These are phyloP conservation scores for Oreortyx pictus DNA, from an alignment of 2,797 vertebrate genomes.

Conservation along the genomic window DNA sequence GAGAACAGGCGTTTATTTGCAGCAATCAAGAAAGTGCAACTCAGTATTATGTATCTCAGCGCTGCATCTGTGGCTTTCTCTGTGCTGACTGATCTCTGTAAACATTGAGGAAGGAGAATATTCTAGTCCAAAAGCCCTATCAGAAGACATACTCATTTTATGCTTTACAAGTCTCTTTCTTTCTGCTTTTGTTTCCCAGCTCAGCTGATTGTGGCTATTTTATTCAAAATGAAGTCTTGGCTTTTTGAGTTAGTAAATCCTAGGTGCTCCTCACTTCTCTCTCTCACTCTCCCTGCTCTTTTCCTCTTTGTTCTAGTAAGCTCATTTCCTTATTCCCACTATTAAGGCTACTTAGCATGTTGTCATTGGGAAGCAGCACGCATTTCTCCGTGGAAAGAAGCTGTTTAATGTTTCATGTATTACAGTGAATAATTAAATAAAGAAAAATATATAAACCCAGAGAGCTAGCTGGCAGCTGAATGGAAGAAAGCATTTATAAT, in stretches of 20 bases:
- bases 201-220: neutral
- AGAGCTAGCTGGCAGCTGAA: constrained; percentile 40
- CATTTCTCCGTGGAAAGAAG: constrained; percentile 48
- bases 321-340: constrained; percentile 39
- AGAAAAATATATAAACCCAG: constrained; percentile 31
- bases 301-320: constrained; percentile 42
- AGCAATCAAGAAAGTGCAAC: neutral
- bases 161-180: neutral
- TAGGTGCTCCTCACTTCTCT: neutral
- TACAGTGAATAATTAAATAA: constrained; percentile 72
- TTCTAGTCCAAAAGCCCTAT: neutral
- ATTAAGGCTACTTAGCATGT: constrained; percentile 50
- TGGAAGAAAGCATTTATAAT: constrained; percentile 57
- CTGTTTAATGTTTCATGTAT: constrained; percentile 69
- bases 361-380: constrained; percentile 45
- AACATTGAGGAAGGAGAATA: neutral
- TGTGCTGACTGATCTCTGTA: neutral
- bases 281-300: constrained; percentile 10
- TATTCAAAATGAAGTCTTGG: neutral
- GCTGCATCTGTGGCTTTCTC: neutral
- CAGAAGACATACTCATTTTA: neutral
- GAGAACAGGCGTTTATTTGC: neutral
- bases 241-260: neutral
- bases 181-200: neutral
- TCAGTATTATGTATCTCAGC: neutral